A percentile compares a stretch with the other conserved stretches of the same genome.
Conservation (phyloP, 1,140 invertebrate genomes). For the Triops cancriformis region DNA sequence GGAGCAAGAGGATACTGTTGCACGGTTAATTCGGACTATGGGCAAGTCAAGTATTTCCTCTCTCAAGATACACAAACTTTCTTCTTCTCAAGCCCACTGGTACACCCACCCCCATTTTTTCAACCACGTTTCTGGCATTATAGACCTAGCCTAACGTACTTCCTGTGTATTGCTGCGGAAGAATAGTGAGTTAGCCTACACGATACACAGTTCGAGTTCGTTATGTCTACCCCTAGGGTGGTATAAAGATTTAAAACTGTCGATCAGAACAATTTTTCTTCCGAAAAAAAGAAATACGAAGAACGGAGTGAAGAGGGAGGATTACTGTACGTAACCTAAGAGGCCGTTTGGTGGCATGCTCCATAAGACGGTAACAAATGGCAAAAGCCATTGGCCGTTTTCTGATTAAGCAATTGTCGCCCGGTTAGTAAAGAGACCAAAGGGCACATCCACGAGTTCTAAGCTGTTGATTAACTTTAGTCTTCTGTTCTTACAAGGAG, state of each 20-base stretch:
- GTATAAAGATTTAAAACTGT: not conserved
- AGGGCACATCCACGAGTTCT: no score
- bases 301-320: not conserved
- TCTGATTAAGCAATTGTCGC: not conserved
- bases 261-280: not conserved
- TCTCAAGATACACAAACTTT: no score
- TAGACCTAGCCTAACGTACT: no score
- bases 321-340: not conserved
- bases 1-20: not conserved
- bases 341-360: not conserved
- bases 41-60: no score
- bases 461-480: no score
- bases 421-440: no score
- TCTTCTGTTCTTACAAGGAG: no score
- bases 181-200: no score
- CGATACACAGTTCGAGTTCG: not conserved
- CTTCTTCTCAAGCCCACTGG: no score
- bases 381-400: not conserved
- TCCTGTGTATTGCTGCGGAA: no score
- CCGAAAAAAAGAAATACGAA: not conserved
- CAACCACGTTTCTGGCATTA: no score
- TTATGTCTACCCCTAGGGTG: not conserved
- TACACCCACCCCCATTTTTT: no score
- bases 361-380: not conserved
- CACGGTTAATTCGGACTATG: not conserved